Evolutionary conservation across 1,140 invertebrate species (phyloP).

Genomic region (Bombus fervidus): DNA sequence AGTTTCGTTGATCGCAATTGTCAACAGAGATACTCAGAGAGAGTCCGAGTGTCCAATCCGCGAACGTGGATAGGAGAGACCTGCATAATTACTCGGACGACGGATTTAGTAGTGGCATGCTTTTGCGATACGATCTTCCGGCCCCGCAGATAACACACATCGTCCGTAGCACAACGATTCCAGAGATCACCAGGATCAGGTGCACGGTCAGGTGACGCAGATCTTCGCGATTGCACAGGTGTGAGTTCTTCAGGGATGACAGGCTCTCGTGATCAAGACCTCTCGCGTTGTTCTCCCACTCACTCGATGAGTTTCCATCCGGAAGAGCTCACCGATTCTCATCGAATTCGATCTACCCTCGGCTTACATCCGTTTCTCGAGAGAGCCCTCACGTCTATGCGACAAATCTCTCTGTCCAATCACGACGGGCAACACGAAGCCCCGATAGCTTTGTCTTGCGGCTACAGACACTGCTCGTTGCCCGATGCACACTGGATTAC

Average conservation of each 20-base stretch:
- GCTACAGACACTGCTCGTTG: slow-evolving; percentile 24
- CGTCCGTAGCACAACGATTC: not conserved
- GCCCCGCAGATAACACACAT: not conserved
- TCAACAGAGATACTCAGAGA: not conserved
- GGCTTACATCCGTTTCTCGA: not conserved
- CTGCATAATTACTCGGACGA: slow-evolving; percentile 39
- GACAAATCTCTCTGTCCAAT: slow-evolving; percentile 65
- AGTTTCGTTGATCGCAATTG: not conserved
- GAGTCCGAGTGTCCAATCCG: not conserved
- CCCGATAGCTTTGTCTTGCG: slow-evolving; percentile 30
- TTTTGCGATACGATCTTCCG: slow-evolving; percentile 14
- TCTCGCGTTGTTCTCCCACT: not conserved
- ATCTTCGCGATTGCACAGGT: not conserved
- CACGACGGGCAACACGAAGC: slow-evolving; percentile 46
- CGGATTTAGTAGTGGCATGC: not conserved
- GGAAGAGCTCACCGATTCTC: not conserved
- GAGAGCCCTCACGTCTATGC: not conserved
- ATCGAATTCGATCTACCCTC: slow-evolving; percentile 22
- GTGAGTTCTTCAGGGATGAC: not conserved
- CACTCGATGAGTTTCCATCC: not conserved
- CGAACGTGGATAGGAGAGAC: not conserved
- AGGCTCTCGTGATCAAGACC: not conserved
- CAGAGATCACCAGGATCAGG: not conserved
- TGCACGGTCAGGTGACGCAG: not conserved
- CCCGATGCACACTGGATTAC: slow-evolving; percentile 44